Conservation (phyloP, 2,888 invertebrate genomes). For the Ischnus inquisitorius region DNA sequence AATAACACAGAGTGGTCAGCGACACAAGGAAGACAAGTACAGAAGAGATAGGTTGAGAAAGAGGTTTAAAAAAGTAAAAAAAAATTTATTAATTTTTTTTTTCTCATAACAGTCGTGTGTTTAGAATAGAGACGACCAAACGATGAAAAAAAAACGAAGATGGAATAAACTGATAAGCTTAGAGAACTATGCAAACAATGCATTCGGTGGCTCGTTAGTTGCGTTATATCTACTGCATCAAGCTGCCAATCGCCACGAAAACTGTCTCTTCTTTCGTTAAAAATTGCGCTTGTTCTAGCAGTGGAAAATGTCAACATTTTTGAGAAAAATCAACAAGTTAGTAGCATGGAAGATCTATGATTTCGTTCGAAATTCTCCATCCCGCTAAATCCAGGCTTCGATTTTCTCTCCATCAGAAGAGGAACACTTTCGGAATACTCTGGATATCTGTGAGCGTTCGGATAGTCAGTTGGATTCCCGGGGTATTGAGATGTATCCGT, state of each 20-base stretch:
- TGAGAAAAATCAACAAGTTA: constrained; percentile 55
- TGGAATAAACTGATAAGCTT: background rate
- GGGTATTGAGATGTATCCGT: constrained; percentile 37
- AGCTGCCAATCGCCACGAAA: background rate
- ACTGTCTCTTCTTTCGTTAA: background rate
- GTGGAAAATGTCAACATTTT: background rate
- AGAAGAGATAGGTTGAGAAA: constrained; percentile 14
- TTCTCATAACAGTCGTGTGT: constrained; percentile 4
- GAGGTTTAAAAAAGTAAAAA: constrained; percentile 35
- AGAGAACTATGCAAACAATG: background rate
- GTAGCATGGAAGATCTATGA: constrained; percentile 55
- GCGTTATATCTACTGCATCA: background rate
- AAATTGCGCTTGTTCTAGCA: background rate
- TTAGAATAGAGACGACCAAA: background rate
- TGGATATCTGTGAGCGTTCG: constrained; percentile 50
- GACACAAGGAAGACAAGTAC: background rate
- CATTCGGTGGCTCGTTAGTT: background rate
- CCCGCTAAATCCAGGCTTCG: constrained; percentile 13
- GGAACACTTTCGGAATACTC: constrained; percentile 76
- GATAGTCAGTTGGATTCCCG: constrained; percentile 55
- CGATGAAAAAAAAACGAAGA: background rate
- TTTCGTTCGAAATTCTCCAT: constrained; percentile 41
- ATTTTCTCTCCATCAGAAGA: constrained; percentile 66
- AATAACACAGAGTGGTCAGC: background rate
- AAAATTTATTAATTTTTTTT: constrained; percentile 39